Evolutionary conservation across 2,797 vertebrate species (phyloP).

Genomic region (Fundulus diaphanus): DNA sequence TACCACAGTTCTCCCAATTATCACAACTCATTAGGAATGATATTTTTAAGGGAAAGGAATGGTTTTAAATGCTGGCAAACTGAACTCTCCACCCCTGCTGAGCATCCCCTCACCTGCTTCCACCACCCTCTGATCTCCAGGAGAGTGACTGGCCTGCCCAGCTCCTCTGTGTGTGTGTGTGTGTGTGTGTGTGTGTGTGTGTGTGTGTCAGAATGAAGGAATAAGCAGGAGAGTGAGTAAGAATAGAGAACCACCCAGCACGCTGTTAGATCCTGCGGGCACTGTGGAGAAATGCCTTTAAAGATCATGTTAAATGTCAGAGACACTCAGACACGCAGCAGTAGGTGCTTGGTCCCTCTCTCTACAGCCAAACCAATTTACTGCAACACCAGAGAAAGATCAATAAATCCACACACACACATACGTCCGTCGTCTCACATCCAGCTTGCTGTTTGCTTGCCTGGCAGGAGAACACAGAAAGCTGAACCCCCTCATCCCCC

Average conservation of each 20-base stretch:
- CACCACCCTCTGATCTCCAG: constrained; percentile 60
- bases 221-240: constrained; percentile 60
- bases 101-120: constrained; percentile 20
- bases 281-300: constrained; percentile 85
- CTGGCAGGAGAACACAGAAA: constrained; percentile 72
- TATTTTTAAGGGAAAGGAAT: neutral
- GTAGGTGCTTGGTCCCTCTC: constrained; percentile 78
- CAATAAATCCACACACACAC: constrained; percentile 69
- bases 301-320: constrained; percentile 88
- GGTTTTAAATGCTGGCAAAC: constrained; percentile 65
- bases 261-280: constrained; percentile 80
- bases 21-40: neutral
- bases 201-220: constrained; percentile 37
- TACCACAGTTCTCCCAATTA: neutral
- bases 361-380: constrained; percentile 82
- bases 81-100: constrained; percentile 59
- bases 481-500: constrained; percentile 22
- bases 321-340: constrained; percentile 84
- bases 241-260: constrained; percentile 72
- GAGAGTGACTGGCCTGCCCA: constrained; percentile 47
- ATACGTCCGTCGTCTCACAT: constrained; percentile 48
- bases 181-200: constrained; percentile 15
- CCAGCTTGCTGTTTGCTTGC: constrained; percentile 58
- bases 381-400: constrained; percentile 79
- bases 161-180: constrained; percentile 40